Evolutionary conservation across 2,797 vertebrate genomes (phyloP), one percentile per base, ranked within the genome.

Genomic region (Hylomyscus alleni): DNA sequence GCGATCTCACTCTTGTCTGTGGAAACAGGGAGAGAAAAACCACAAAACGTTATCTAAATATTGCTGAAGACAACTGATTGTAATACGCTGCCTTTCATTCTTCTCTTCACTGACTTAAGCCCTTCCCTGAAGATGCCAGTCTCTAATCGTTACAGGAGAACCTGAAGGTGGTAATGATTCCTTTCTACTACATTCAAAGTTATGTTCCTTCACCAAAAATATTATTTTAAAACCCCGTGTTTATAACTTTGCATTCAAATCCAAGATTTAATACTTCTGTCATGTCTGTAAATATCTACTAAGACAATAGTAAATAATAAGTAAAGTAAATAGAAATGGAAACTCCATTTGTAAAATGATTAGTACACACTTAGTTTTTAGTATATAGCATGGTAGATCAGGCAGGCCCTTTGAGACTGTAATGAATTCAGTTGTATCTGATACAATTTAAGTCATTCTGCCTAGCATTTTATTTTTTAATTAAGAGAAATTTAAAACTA

Each of bases 1-100:
- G 94, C 97, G 52, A 98, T 20, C 72, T 98, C 97, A 96, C 98
- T 98, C 56, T 97, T 96, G 60, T 92, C 98, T 98, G 67, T 11
- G 9, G n/a, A 13, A 1, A 40, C 9, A 12, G 20, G 14, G 50
- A 52, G 54, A 37, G 34, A 85, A 78, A 75, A 52, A 50, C 0
- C 14, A 89, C 26, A 89, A 69, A 20, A 54, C 54, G n/a, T 78
- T 78, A 26, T 80, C 93, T 47, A 77, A 75, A 77, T 47, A 67
- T 24, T 62, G 20, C 90, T 89, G 9, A 88, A 91, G 73, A 72
- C 31, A 93, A 75, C 24, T n/a, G 5, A 3, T 65, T 69, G 77
- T 17, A 6, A 44, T 56, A 50, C 50, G 22, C 17, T 67, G 54
- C 9, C 54, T 83, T 83, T 92, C 34, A 10, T 60, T 31, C 82